These are phyloP conservation scores for Alectura lathami DNA, from an alignment of 2,113 vertebrate species.

Conservation along the genomic window DNA sequence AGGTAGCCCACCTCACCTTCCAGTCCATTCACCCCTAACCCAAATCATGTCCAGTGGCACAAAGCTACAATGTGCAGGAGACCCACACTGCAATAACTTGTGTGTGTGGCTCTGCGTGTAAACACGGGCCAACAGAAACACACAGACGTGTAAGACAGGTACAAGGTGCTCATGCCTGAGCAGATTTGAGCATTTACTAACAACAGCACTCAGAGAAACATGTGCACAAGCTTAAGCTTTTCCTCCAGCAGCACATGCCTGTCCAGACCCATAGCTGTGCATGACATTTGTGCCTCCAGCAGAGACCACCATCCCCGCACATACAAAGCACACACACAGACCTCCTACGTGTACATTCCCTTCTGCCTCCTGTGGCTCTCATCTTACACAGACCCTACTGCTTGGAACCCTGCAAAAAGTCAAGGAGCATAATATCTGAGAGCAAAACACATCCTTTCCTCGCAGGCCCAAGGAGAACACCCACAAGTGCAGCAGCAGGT, in stretches of 20 bases:
- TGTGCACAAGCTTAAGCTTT: fast-evolving
- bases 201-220: not conserved
- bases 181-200: not conserved
- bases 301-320: not conserved
- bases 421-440: fast-evolving
- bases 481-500: not conserved
- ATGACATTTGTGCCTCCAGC: not conserved
- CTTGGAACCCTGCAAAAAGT: not conserved
- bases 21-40: not conserved
- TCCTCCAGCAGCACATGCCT: not conserved
- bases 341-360: not conserved
- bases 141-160: not conserved
- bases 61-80: not conserved
- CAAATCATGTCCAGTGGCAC: not conserved
- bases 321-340: fast-evolving
- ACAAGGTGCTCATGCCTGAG: fast-evolving
- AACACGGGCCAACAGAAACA: not conserved
- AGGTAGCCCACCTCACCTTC: not conserved
- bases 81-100: not conserved
- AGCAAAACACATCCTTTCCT: not conserved
- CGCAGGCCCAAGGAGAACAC: not conserved
- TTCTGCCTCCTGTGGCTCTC: not conserved
- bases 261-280: not conserved
- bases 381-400: not conserved
- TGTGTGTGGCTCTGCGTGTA: not conserved